phyloP scores from a whole-genome alignment of 2,797 vertebrate genomes.

The Microctenopoma steveboyesi region DNA sequence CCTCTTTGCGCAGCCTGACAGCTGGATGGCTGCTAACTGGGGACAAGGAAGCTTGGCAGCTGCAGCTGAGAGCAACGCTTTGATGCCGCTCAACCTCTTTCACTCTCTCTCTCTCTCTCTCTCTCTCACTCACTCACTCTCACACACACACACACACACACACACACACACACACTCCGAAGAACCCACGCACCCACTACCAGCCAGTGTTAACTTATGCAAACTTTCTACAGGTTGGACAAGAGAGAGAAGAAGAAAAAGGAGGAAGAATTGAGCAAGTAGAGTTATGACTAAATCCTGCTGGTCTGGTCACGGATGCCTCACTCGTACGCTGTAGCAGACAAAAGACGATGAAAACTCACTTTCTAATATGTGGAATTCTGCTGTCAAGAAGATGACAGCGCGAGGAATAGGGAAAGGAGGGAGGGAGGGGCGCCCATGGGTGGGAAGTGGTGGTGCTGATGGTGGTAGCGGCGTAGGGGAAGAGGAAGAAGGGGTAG shows the following conservation, averaged over 20 bases:
- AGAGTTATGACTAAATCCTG: background rate
- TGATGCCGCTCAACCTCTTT: constrained; percentile 83
- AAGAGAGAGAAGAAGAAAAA: constrained; percentile 5
- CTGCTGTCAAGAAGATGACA: constrained; percentile 17
- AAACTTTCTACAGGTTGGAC: constrained; percentile 88
- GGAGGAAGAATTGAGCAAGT: background rate
- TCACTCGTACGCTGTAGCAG: background rate
- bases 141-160: constrained; percentile 12
- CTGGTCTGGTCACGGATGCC: background rate
- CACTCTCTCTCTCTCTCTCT: constrained; percentile 54
- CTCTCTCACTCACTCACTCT: constrained; percentile 33
- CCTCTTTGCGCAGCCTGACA: constrained; percentile 87
- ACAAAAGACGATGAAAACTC: constrained; percentile 7
- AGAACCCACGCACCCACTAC: constrained; percentile 35
- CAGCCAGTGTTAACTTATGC: constrained; percentile 81
- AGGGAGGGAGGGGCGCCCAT: constrained; percentile 33
- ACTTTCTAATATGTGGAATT: constrained; percentile 27
- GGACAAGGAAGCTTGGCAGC: constrained; percentile 91
- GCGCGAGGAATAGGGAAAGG: background rate
- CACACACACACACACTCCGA: constrained; percentile 19
- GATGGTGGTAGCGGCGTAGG: constrained; percentile 40
- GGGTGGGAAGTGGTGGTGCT: constrained; percentile 50
- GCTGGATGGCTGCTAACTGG: constrained; percentile 89
- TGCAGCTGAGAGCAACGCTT: constrained; percentile 90
- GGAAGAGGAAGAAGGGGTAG: constrained; percentile 52